phyloP scores from a whole-genome alignment of 2,797 vertebrate genomes.

The Xenopus petersii region DNA sequence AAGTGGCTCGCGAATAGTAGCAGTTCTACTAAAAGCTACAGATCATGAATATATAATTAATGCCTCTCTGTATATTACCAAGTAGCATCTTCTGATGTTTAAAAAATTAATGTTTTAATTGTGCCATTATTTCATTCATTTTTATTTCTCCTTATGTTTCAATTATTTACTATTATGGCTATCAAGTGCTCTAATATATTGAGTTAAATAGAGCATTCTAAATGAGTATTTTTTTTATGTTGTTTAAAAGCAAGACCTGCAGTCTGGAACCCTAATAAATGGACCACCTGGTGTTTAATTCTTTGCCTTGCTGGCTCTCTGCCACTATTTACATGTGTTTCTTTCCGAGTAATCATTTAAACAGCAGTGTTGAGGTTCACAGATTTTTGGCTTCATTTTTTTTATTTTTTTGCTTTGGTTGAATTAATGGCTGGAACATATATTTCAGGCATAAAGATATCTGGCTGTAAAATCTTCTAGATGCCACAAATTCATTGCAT shows the following conservation, averaged over 20 bases:
- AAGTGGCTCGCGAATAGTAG: too few species aligned
- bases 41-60: too few species aligned
- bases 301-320: constrained; percentile 17
- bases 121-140: not conserved
- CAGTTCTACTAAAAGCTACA: too few species aligned
- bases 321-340: constrained; percentile 38
- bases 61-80: too few species aligned
- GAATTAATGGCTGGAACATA: constrained; percentile 31
- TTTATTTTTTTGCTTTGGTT: constrained; percentile 27
- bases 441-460: constrained; percentile 28
- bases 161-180: not conserved
- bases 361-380: constrained; percentile 36
- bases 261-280: constrained; percentile 40
- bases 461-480: constrained; percentile 31
- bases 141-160: not conserved
- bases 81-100: too few species aligned
- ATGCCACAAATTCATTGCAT: constrained; percentile 31
- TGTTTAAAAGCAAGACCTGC: constrained; percentile 32
- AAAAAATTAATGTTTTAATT: too few species aligned
- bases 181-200: not conserved
- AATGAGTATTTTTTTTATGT: constrained; percentile 24
- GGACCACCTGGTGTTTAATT: constrained; percentile 44
- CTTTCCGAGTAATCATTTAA: constrained; percentile 46
- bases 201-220: constrained; percentile 10
- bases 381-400: constrained; percentile 1